Evolutionary conservation across 2,888 invertebrate species (phyloP).

Genomic region (Brachylomia viminalis): DNA sequence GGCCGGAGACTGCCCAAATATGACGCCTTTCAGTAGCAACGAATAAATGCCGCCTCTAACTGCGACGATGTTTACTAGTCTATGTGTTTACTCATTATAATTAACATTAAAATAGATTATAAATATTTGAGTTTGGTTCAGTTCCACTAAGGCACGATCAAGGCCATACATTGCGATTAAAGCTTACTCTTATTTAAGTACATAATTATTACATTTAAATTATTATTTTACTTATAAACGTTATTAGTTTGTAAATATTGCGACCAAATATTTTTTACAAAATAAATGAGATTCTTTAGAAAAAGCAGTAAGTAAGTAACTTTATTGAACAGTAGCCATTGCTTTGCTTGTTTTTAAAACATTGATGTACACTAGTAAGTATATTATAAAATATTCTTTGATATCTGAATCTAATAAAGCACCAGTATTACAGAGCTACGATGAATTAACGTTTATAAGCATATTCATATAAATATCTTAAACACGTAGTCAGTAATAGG

Average conservation of each 20-base stretch:
- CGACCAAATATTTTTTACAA: not conserved
- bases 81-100: constrained; percentile 45
- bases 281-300: constrained; percentile 26
- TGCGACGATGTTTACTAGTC: constrained; percentile 30
- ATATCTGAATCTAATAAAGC: constrained; percentile 14
- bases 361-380: not conserved
- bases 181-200: constrained; percentile 77
- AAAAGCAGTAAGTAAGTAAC: not conserved
- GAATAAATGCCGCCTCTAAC: constrained; percentile 33
- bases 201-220: constrained; percentile 32
- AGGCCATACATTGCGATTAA: constrained; percentile 87
- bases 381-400: not conserved
- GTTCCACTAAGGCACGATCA: constrained; percentile 87
- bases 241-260: constrained; percentile 41
- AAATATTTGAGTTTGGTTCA: constrained; percentile 87
- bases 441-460: constrained; percentile 30
- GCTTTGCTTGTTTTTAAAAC: constrained; percentile 8
- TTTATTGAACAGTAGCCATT: not conserved
- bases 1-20: not conserved
- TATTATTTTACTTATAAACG: constrained; percentile 56
- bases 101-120: constrained; percentile 58
- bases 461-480: constrained; percentile 29
- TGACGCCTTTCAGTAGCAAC: constrained; percentile 1
- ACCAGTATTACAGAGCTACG: constrained; percentile 3
- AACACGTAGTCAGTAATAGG: not conserved